Evolutionary conservation across 2,888 invertebrate species (phyloP), one percentile per base, ranked within the genome.

Genomic region (Caenorhabditis panamensis): DNA sequence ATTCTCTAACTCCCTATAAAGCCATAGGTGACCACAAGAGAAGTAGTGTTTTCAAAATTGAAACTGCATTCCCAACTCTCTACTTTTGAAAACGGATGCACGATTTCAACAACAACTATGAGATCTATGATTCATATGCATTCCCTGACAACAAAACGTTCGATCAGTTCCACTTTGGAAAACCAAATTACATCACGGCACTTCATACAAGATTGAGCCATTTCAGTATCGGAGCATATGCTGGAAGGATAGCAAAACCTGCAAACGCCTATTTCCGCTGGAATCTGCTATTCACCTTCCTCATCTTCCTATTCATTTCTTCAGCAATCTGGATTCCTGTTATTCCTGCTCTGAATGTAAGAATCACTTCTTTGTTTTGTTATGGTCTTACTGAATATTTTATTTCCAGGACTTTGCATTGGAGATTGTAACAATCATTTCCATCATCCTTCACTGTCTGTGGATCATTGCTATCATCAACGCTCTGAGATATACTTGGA

Each of bases 221-320:
- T 64, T 81, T 62, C 41, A 81, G 81, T 47, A 76, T 81, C 68
- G 81, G 76, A 61, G 76, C 71, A 36, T 88, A 88, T 62, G 82
- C 84, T 13, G 88, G 88, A n/a, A 80, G 86, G 49, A 78, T 86
- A 56, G 82, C 86, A 20, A 88, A 88, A 56, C 86, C 87, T n/a
- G 87, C 87, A 0, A 86, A 88, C 49, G 80, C 82, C 1, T 86
- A 86, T 37, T 73, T 88, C 24, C 86, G 88, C n/a, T 88, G 88
- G 88, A 88, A 88, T 62, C 71, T 88, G 16, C 81, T 88, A 11
- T 88, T 88, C 84, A 88, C 88, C 9, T 84, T 88, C 49, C 66
- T 88, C 49, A 87, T 88, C 16, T 86, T 88, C 59, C 61, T 88
- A 31, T 86, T 88, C 59, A 81, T 88, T 59, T 76, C 88, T 24